These are phyloP conservation scores for Morinoia aosen DNA, from an alignment of 2,888 invertebrate species.

Conservation along the genomic window DNA sequence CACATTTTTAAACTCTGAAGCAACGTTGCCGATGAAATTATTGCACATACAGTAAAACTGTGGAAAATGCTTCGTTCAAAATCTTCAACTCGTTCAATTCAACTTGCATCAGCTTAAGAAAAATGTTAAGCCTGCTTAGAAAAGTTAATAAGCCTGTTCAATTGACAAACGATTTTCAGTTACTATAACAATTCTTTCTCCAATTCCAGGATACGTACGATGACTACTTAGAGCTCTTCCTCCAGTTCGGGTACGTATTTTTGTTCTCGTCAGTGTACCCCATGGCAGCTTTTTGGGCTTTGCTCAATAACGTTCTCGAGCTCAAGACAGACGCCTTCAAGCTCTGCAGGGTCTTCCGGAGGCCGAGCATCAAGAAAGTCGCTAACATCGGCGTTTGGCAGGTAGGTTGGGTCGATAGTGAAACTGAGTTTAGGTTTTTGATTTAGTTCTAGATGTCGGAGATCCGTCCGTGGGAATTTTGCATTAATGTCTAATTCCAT, in stretches of 20 bases:
- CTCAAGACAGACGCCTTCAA: slow-evolving; percentile 83
- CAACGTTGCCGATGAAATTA: not conserved
- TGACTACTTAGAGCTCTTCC: slow-evolving; percentile 84
- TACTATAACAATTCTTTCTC: not conserved
- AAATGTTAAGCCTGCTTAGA: not conserved
- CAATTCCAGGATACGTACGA: slow-evolving; percentile 78
- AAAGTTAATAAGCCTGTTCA: not conserved
- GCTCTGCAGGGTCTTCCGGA: slow-evolving; percentile 79
- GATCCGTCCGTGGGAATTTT: not conserved
- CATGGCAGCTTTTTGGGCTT: slow-evolving; percentile 81
- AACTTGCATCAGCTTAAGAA: not conserved
- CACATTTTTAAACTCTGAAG: not conserved
- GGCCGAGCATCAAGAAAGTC: slow-evolving; percentile 79
- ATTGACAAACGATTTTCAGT: not conserved
- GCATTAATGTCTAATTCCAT: not conserved
- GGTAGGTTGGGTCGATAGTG: slow-evolving; percentile 71
- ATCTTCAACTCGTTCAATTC: not conserved
- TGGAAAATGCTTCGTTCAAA: not conserved
- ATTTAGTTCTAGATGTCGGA: not conserved
- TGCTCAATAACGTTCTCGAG: slow-evolving; percentile 82
- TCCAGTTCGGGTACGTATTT: slow-evolving; percentile 85
- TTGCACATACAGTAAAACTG: not conserved
- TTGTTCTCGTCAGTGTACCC: slow-evolving; percentile 85
- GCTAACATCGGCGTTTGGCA: slow-evolving; percentile 85
- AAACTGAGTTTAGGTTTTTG: not conserved